These are phyloP conservation scores for Corythornis cristatus DNA, from an alignment of 2,113 vertebrate genomes.

Conservation along the genomic window DNA sequence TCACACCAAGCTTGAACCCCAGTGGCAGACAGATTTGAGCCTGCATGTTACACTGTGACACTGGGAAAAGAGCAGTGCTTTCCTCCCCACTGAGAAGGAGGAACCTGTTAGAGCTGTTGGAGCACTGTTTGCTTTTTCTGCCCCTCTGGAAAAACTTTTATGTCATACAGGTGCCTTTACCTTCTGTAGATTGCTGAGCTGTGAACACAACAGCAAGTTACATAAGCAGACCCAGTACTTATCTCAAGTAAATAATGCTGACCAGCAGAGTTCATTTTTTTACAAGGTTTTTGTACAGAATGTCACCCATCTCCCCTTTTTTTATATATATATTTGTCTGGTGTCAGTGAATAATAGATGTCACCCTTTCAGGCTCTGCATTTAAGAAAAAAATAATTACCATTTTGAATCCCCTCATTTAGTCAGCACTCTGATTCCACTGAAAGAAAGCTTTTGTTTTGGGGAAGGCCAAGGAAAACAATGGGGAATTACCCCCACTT, in stretches of 20 bases:
- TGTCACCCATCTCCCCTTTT: not conserved
- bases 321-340: not conserved
- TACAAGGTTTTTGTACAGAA: not conserved
- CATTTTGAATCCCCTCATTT: slow-evolving; percentile 13
- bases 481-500: slow-evolving; percentile 3
- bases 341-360: not conserved
- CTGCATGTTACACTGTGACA: not conserved
- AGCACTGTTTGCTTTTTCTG: not conserved
- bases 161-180: not conserved
- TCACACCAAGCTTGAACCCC: not conserved
- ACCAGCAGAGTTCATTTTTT: not conserved
- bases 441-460: slow-evolving; percentile 48
- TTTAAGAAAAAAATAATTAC: not conserved
- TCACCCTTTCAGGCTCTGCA: not conserved
- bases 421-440: not conserved
- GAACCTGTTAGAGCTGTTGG: not conserved
- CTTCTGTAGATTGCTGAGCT: not conserved
- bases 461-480: slow-evolving; percentile 18
- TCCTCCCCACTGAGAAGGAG: not conserved
- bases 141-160: not conserved
- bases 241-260: not conserved
- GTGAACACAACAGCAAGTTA: not conserved
- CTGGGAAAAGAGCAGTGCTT: not conserved
- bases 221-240: not conserved
- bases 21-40: not conserved